Evolutionary conservation across 2,797 vertebrate species (phyloP), one percentile per base, ranked within the genome.

Genomic region (Phrynocephalus forsythii): DNA sequence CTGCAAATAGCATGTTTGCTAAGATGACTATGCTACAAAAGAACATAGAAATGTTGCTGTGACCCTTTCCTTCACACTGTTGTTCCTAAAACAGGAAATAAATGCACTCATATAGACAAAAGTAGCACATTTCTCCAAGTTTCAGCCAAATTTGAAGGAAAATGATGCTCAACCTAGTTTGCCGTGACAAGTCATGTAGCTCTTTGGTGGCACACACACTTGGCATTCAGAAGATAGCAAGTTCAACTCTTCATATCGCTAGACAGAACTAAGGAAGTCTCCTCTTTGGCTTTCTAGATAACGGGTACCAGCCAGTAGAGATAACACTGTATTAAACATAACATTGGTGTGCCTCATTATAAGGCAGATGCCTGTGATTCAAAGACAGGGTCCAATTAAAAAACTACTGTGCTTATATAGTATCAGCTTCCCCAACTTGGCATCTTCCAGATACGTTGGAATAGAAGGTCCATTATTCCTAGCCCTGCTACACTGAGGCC

Each of bases 1-100:
- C 89, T 94, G 90, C 88, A 88, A 92, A 90, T 52, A 91, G 77
- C 80, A 81, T 81, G 89, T 89, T 83, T 90, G 86, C 69, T 84
- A 79, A 90, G 44, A 87, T 78, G 38, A 76, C 82, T 52, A n/a
- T 5, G 8, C 30, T 50, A 90, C 79, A 90, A 84, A 75, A 88
- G 81, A 92, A 91, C 86, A 86, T 92, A 87, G 22, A 56, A 50
- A 89, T 90, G 91, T 89, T 85, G 83, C 87, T 90, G 80, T 67
- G 56, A 84, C 76, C 91, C 68, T 71, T n/a, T 63, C 52, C 72
- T 78, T 89, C 81, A 78, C 9, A 26, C 11, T 3, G 13, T 48
- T 28, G 15, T 20, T 44, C 30, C 16, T 67, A 66, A 15, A 76
- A 75, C 77, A 85, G 72, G 86, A 93, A 93, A 77, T 60, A 33